Conservation (phyloP, 2,797 vertebrate genomes). For the Monodelphis domestica region DNA sequence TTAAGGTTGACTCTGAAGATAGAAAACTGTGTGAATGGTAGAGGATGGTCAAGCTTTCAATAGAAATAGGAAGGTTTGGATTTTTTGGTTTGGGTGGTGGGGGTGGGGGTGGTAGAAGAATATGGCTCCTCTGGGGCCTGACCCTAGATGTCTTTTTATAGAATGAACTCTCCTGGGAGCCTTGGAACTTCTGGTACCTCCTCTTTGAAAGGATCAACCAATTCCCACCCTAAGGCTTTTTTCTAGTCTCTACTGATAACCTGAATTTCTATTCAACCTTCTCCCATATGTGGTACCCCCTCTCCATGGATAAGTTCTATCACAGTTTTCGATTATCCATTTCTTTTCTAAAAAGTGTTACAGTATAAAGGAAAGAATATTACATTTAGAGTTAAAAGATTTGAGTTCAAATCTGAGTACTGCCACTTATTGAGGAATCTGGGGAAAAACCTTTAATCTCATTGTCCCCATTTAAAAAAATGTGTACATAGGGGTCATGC, state of each 20-base stretch:
- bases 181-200: neutral
- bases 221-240: neutral
- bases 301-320: conserved; percentile 65
- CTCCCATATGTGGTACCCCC: conserved; percentile 68
- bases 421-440: neutral
- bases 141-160: neutral
- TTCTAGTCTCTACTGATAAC: neutral
- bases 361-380: neutral
- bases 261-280: neutral
- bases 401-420: neutral
- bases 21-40: neutral
- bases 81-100: neutral
- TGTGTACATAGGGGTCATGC: neutral
- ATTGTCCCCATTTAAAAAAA: neutral
- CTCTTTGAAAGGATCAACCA: neutral
- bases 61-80: neutral
- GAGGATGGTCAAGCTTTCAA: neutral
- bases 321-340: neutral
- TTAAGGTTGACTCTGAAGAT: neutral
- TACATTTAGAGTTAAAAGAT: neutral
- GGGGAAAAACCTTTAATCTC: neutral
- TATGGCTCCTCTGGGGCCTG: neutral
- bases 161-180: neutral
- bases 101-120: no score
- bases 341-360: neutral